Base-by-base conservation (phyloP, 2,888 invertebrate genomes). In the Watsonalla binaria region DNA sequence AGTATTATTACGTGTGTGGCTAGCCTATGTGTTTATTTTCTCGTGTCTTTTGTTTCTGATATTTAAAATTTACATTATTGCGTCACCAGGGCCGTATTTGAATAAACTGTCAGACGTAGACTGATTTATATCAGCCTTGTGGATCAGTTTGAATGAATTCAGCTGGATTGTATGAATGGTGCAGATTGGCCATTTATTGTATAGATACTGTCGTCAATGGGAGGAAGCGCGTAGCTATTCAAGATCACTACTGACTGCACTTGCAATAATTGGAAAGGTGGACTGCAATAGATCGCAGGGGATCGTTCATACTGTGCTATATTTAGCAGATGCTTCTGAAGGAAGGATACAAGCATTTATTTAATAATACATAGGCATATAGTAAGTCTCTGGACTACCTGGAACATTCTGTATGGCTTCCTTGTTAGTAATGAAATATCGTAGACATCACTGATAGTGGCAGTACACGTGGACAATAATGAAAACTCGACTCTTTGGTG, bases 211-310 rank as follows among this genome's bases (percentile, higher is more conserved):
- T 69, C 69, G 67, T 66, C 59, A 72, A 71, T 72, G 70, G 79
- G 75, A 81, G 84, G 83, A 84, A 81, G 70, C 74, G 62, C 67
- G 64, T 73, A 76, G 74, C 80, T 82, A 74, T 24, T 24, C 66
- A 81, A 82, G 86, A 82, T 80, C 80, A 69, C 66, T 66, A 62
- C 59, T 76, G 72, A 66, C 77, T 81, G 81, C 80, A 82, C 72
- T 75, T 74, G 78, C 73, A 78, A 82, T 85, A 80, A 86, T 82
- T 81, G 80, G 61, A 73, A 74, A 77, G 74, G 73, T 74, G 67
- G 72, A 76, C 72, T 70, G 74, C 76, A 76, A 78, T 77, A 72
- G 75, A 75, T 74, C 71, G 63, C 76, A 61, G 80, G 82, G 78
- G 80, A 71, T 52, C 59, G 66, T 76, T 69, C 73, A 76, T 74